Base-by-base conservation (phyloP, 1,140 invertebrate genomes). In the Brachionus angularis region DNA sequence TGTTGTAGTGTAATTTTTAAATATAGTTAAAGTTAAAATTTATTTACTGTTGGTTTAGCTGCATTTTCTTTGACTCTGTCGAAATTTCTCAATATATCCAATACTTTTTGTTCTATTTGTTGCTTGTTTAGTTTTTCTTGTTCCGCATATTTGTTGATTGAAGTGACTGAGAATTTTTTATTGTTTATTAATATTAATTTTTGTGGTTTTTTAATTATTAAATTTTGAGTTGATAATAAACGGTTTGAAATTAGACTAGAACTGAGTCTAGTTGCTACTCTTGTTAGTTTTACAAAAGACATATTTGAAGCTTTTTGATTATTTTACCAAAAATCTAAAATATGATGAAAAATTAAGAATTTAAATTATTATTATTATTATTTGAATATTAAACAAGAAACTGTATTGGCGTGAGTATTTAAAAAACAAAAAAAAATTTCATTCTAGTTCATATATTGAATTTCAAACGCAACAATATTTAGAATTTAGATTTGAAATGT, bases 21-120 rank as follows among this genome's bases (percentile, higher is more conserved):
- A 14, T n/a, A 10, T 10, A n/a, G 34, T 0, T 23, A 25, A 47
- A 10, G 5, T 36, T 0, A 10, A 18, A 50, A 23, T 67, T 8
- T 27, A 33, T 67, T 36, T 67, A 67, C 62, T 50, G 46, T 39
- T 21, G 62, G 62, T 23, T 49, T 67, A 33, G 62, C 25, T 1
- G 62, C 39, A 50, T 67, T 67, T 34, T 67, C 62, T 47, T 67
- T 67, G 7, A 67, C 62, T 16, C 62, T 39, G 16, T 67, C 62
- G 23, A 67, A 67, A 31, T 67, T 50, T 46, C 25, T 46, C 10
- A 67, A 34, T 21, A 67, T 47, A n/a, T 67, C 31, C 12, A 67
- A 23, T 25, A 67, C 23, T 50, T 67, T 67, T 50, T 67, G 18
- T 50, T 67, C 62, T 27, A 67, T 47, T 67, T 67, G 42, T 14